Percentiles rank a stretch among this genome's conserved stretches.
Conservation (phyloP, 2,797 vertebrate genomes). For the Eulemur coronatus region DNA sequence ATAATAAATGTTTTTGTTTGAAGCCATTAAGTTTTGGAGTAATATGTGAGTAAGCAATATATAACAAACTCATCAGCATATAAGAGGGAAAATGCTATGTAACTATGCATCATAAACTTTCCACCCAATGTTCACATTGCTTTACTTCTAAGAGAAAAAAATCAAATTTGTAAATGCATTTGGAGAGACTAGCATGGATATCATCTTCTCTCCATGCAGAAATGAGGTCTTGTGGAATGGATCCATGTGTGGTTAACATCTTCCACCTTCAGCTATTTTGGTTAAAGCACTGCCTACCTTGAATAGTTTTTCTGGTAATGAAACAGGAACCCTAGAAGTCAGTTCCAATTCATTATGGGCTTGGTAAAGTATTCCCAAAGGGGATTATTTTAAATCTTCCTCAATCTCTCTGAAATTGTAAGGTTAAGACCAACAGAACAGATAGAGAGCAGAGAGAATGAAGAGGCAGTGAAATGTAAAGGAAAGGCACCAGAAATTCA, state of each 20-base stretch:
- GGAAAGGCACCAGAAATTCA: neutral
- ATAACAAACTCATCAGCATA: neutral
- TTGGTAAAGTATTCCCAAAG: neutral
- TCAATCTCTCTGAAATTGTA: neutral
- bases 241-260: neutral
- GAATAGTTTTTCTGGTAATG: neutral
- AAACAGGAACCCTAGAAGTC: neutral
- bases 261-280: neutral
- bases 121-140: neutral
- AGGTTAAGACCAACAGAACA: neutral
- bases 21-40: neutral
- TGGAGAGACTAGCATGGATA: neutral
- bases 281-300: neutral
- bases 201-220: neutral
- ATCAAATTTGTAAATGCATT: neutral
- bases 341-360: neutral
- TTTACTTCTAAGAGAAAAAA: neutral
- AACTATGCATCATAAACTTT: neutral
- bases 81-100: neutral
- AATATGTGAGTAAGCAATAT: neutral
- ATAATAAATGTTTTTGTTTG: neutral
- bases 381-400: neutral
- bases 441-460: neutral
- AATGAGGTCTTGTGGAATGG: neutral
- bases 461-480: neutral